Conservation (phyloP, 92 coral and sea anemone genomes). For the Anthopleura xanthogrammica region DNA sequence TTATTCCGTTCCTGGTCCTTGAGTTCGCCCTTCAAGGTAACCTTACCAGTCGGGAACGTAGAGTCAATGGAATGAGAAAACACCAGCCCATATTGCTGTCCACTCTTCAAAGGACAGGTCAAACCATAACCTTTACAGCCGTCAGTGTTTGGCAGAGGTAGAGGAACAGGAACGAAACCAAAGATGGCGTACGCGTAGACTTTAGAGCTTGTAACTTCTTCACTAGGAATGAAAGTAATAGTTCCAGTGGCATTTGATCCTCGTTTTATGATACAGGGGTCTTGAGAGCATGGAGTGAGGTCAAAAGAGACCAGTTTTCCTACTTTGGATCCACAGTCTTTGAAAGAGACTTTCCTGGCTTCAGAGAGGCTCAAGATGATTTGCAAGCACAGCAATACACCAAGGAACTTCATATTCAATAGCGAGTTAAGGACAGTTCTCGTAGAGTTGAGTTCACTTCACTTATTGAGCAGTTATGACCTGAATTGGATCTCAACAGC, state of each 20-base stretch:
- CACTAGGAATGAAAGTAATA: constrained; percentile 55
- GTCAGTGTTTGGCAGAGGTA: constrained; percentile 62
- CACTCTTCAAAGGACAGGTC: constrained; percentile 62
- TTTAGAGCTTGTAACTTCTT: constrained; percentile 60
- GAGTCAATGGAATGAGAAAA: constrained; percentile 33
- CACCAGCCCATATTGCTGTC: constrained; percentile 42
- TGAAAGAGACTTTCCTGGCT: constrained; percentile 21
- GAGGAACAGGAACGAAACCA: constrained; percentile 47
- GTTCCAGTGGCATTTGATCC: constrained; percentile 54
- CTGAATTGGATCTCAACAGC: no score
- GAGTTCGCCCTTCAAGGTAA: constrained; percentile 57
- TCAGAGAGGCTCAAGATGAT: not conserved
- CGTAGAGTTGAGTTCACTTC: no score
- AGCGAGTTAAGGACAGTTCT: no score
- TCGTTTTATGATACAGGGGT: constrained; percentile 67
- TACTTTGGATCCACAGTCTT: constrained; percentile 39
- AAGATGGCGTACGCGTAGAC: constrained; percentile 50
- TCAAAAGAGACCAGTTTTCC: constrained; percentile 53
- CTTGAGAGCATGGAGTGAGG: constrained; percentile 57
- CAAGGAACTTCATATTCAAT: not conserved
- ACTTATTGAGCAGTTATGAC: no score
- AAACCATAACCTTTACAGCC: constrained; percentile 58
- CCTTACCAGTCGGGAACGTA: constrained; percentile 43
- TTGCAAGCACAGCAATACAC: not conserved
- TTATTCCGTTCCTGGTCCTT: constrained; percentile 54